phyloP scores from a whole-genome alignment of 2,888 invertebrate species.

The Cactoblastis cactorum region DNA sequence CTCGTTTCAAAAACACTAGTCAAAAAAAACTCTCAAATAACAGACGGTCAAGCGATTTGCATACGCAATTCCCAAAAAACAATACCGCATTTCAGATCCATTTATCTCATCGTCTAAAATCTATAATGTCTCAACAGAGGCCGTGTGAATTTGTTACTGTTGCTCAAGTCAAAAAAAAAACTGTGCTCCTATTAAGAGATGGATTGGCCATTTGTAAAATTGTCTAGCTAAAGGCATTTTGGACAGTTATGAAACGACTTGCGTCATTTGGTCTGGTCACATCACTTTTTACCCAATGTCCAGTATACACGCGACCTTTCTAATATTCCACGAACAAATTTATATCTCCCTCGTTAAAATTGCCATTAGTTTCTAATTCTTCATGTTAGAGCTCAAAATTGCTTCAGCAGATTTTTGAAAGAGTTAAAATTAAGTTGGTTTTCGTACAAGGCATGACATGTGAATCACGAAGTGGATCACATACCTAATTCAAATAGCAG shows the following conservation, averaged over 20 bases:
- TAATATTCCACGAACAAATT: conserved; percentile 29
- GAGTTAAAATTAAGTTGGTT: not conserved
- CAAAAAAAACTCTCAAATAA: conserved; percentile 8
- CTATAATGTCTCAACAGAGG: conserved; percentile 64
- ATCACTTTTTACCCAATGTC: conserved; percentile 44
- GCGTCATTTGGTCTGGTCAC: conserved; percentile 51
- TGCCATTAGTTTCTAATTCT: conserved; percentile 15
- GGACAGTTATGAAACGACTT: conserved; percentile 58
- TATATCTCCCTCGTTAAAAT: conserved; percentile 15
- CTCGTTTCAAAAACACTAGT: not conserved
- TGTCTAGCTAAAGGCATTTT: conserved; percentile 61
- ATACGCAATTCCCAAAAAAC: conserved; percentile 61
- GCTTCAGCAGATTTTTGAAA: not conserved
- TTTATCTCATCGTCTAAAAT: conserved; percentile 43
- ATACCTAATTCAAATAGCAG: conserved; percentile 45
- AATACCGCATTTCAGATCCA: conserved; percentile 69
- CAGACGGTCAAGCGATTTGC: conserved; percentile 34
- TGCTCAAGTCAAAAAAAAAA: conserved; percentile 55
- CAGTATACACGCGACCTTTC: conserved; percentile 51
- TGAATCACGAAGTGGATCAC: conserved; percentile 43
- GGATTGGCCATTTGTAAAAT: conserved; percentile 63
- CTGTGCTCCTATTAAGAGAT: conserved; percentile 56
- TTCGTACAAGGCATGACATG: conserved; percentile 33
- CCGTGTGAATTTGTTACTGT: conserved; percentile 59
- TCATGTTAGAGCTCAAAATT: not conserved